Conservation (phyloP, 2,113 vertebrate genomes). For the Chelonoidis abingdonii region DNA sequence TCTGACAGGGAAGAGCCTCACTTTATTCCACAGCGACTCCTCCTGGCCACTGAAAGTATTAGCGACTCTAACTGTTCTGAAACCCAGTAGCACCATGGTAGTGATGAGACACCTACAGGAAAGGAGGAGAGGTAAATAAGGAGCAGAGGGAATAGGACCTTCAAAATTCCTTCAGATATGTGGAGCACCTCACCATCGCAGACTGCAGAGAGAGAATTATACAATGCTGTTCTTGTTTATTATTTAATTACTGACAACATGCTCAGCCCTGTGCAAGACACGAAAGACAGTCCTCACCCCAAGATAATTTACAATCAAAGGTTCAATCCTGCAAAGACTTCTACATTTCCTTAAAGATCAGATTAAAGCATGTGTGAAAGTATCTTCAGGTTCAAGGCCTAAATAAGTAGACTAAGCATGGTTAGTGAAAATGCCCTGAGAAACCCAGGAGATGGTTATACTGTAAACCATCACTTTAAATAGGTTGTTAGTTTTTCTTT, state of each 20-base stretch:
- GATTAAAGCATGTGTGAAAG: not conserved
- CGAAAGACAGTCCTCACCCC: not conserved
- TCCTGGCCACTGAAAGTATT: not conserved
- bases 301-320: not conserved
- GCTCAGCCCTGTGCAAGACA: not conserved
- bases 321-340: not conserved
- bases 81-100: not conserved
- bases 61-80: not conserved
- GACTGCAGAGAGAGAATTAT: not conserved
- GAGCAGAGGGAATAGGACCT: not conserved
- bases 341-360: rapidly evolving
- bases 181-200: not conserved
- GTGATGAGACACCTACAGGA: not conserved
- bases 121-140: not conserved
- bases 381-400: not conserved
- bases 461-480: not conserved
- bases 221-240: not conserved
- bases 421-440: not conserved
- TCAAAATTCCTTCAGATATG: not conserved
- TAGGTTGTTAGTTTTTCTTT: not conserved
- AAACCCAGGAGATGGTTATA: not conserved
- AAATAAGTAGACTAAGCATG: not conserved
- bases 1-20: not conserved
- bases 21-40: not conserved
- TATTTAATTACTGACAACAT: not conserved